A percentile compares a stretch with the other conserved stretches of the same genome.
phyloP scores from a whole-genome alignment of 2,113 vertebrate species.

The Theristicus caerulescens region DNA sequence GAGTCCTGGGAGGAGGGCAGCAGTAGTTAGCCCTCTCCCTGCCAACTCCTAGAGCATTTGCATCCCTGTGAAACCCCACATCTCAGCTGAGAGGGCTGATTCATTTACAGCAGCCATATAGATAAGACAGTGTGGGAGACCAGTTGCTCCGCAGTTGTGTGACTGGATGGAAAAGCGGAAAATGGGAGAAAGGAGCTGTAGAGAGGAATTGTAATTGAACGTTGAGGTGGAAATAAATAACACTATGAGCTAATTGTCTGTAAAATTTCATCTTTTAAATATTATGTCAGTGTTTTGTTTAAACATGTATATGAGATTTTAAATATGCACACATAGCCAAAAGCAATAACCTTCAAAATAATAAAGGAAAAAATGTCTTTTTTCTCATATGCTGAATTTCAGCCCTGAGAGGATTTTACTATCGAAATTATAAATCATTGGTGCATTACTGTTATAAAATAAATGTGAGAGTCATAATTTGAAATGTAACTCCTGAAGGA shows the following conservation, averaged over 20 bases:
- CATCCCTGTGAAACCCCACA: not conserved
- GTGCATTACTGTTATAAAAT: not conserved
- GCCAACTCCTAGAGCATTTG: not conserved
- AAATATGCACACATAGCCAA: not conserved
- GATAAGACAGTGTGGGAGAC: accelerated
- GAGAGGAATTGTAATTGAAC: not conserved
- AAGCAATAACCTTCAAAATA: not conserved
- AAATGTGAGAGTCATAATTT: not conserved
- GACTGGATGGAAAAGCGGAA: not conserved
- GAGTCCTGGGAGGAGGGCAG: not conserved
- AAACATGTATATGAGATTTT: not conserved
- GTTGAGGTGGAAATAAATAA: not conserved
- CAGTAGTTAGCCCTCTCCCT: not conserved
- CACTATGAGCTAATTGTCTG: not conserved
- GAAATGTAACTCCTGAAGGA: not conserved
- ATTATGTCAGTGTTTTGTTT: not conserved
- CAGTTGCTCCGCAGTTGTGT: not conserved
- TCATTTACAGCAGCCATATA: not conserved
- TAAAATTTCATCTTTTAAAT: not conserved
- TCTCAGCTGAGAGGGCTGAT: not conserved
- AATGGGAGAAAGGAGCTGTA: not conserved
- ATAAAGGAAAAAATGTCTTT: not conserved
- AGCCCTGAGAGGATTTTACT: not conserved
- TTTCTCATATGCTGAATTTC: not conserved
- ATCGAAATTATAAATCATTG: not conserved